Evolutionary conservation across 2,113 vertebrate genomes (phyloP).

Genomic region (Corynorhinus townsendii): DNA sequence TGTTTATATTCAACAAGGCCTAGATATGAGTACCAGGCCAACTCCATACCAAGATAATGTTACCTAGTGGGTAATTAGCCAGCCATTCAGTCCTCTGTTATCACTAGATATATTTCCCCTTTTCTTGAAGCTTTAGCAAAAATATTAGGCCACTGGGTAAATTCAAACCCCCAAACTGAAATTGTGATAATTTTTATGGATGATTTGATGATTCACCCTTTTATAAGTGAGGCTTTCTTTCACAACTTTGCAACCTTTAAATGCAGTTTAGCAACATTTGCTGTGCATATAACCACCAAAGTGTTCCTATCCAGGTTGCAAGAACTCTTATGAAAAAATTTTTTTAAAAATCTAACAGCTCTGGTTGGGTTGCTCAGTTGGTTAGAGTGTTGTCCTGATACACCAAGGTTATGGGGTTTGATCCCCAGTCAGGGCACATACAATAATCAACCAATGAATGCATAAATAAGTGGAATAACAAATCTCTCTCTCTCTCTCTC

Average conservation of each 20-base stretch:
- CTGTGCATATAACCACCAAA: background rate
- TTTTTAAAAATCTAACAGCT: background rate
- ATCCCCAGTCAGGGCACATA: background rate
- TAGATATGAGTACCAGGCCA: background rate
- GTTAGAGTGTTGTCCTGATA: background rate
- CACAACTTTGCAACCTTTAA: background rate
- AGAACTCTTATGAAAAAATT: background rate
- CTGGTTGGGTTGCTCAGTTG: background rate
- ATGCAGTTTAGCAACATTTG: background rate
- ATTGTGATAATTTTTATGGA: background rate
- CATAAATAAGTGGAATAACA: background rate
- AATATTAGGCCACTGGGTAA: background rate
- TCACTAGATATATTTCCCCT: background rate
- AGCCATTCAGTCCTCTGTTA: background rate
- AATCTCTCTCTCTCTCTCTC: background rate
- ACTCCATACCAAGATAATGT: background rate
- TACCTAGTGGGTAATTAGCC: background rate
- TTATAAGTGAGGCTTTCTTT: background rate
- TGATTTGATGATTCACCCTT: background rate
- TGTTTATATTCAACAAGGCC: background rate
- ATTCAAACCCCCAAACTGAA: background rate
- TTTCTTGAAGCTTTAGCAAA: background rate
- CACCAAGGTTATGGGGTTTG: background rate
- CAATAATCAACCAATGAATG: background rate
- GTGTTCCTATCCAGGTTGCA: background rate